phyloP scores from a whole-genome alignment of 2,888 invertebrate genomes.

The Nemurella pictetii region DNA sequence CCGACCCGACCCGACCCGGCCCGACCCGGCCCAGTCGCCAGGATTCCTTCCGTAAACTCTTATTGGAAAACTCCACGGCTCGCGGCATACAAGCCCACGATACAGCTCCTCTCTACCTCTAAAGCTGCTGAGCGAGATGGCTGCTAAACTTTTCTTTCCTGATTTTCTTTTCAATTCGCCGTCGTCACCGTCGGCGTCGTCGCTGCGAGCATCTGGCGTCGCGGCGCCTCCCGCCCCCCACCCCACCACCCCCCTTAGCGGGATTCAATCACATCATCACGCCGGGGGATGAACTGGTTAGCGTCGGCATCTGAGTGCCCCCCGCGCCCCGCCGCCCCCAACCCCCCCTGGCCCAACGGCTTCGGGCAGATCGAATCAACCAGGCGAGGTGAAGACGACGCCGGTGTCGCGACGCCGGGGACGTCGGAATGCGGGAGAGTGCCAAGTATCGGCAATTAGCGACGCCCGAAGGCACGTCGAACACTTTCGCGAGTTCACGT shows the following conservation, averaged over 20 bases:
- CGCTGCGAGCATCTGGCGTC: neutral
- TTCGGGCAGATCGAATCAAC: neutral
- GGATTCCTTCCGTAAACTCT: neutral
- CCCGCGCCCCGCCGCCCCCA: slow-evolving; percentile 12
- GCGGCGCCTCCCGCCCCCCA: neutral
- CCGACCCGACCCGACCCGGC: neutral
- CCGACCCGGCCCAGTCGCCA: neutral
- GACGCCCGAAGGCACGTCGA: too few relatives aligned
- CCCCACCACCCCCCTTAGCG: neutral
- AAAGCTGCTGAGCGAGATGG: neutral
- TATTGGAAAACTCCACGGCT: neutral
- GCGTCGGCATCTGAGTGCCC: slow-evolving; percentile 35
- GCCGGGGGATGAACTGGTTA: slow-evolving; percentile 38
- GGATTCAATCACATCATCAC: slow-evolving; percentile 39
- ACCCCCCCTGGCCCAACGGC: neutral
- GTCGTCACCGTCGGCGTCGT: neutral
- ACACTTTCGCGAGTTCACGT: too few relatives aligned
- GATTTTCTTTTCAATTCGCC: neutral
- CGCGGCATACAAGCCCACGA: too few relatives aligned
- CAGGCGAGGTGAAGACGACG: neutral
- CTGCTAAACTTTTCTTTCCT: neutral
- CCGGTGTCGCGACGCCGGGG: neutral
- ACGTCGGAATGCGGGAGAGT: neutral
- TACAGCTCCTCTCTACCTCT: too few relatives aligned
- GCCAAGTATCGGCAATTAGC: too few relatives aligned